phyloP scores from a whole-genome alignment of 2,113 vertebrate genomes.

The Cyprinus carpio region DNA sequence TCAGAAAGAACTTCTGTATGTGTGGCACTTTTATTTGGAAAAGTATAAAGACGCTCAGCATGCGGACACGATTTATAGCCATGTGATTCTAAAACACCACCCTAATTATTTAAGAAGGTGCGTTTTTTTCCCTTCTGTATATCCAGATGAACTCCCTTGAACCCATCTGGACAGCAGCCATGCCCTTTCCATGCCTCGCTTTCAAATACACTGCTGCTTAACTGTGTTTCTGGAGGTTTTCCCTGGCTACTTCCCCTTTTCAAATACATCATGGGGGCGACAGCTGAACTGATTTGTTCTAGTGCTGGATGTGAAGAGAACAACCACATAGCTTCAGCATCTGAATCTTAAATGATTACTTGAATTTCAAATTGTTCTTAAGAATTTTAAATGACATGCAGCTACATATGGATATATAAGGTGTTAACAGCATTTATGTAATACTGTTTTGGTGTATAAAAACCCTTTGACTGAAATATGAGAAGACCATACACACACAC shows the following conservation, averaged over 20 bases:
- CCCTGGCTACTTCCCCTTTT: constrained; percentile 7
- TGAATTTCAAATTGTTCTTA: neutral
- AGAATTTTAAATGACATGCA: neutral
- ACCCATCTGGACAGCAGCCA: constrained; percentile 47
- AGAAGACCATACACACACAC: neutral
- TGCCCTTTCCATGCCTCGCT: constrained; percentile 16
- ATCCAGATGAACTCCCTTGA: constrained; percentile 13
- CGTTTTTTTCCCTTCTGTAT: neutral
- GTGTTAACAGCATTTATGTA: neutral
- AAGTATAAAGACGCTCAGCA: constrained; percentile 23
- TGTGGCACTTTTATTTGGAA: constrained; percentile 43
- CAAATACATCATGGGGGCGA: neutral
- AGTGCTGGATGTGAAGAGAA: neutral
- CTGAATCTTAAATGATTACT: neutral
- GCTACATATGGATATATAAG: neutral
- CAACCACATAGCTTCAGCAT: neutral
- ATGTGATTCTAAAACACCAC: neutral
- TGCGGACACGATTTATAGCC: constrained; percentile 30
- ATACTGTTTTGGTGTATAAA: neutral
- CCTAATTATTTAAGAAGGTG: constrained; percentile 47
- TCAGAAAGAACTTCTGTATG: neutral
- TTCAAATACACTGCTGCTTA: constrained; percentile 24
- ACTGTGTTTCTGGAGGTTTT: constrained; percentile 21
- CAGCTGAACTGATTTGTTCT: constrained; percentile 24
- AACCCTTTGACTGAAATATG: neutral